A percentile compares a stretch with the other conserved stretches of the same genome.
Conservation (phyloP, 2,888 invertebrate species). For the Orthonevra nobilis region DNA sequence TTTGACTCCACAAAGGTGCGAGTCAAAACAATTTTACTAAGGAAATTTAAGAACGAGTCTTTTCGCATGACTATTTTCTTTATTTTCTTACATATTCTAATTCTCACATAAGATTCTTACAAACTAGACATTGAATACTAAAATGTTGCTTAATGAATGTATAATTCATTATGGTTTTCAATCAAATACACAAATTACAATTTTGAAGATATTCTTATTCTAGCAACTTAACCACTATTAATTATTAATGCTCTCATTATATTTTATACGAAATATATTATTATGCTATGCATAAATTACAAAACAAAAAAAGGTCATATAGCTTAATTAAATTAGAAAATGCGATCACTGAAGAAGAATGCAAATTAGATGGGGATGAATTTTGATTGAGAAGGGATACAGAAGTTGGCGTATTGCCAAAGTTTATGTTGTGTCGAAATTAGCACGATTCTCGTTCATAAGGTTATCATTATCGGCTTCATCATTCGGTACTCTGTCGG, state of each 20-base stretch:
- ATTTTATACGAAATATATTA: slow-evolving; percentile 40
- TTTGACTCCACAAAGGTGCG: too few relatives aligned
- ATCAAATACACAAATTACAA: slow-evolving; percentile 33
- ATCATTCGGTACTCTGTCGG: slow-evolving; percentile 36
- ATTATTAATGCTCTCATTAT: slow-evolving; percentile 13
- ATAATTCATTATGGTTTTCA: slow-evolving; percentile 5
- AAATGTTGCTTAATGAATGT: slow-evolving; percentile 14
- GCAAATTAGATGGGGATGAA: slow-evolving; percentile 13
- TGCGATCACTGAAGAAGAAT: neutral
- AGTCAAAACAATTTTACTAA: too few relatives aligned
- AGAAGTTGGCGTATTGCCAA: too few relatives aligned
- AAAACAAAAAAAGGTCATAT: slow-evolving; percentile 11
- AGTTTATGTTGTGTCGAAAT: slow-evolving; percentile 53
- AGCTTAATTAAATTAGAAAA: slow-evolving; percentile 1
- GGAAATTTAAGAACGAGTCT: too few relatives aligned
- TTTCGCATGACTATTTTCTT: slow-evolving; percentile 25
- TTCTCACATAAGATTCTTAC: slow-evolving; percentile 35
- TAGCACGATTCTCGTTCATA: slow-evolving; percentile 64
- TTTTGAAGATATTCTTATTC: slow-evolving; percentile 55
- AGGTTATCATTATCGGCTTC: slow-evolving; percentile 60
- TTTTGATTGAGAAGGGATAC: too few relatives aligned
- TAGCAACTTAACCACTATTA: slow-evolving; percentile 34
- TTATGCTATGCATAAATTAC: slow-evolving; percentile 63
- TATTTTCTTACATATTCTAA: slow-evolving; percentile 48
- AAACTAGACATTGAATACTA: slow-evolving; percentile 38